Base-by-base conservation (phyloP, 37 sponge, comb jelly and placozoan genomes). In the Aphrocallistes beatrix region DNA sequence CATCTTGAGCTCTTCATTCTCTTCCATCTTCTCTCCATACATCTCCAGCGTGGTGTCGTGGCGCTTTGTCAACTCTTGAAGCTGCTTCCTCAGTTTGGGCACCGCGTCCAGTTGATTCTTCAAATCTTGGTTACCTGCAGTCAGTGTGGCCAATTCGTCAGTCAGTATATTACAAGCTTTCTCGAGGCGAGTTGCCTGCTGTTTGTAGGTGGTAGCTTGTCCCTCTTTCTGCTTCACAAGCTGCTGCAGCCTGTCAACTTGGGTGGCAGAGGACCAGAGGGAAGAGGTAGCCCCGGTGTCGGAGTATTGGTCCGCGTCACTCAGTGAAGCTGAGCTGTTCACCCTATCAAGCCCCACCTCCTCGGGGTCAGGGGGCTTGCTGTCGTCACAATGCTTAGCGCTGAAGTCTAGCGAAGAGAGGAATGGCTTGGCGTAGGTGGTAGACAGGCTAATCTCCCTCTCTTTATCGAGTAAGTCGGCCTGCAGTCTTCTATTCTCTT, bases 1-100 rank as follows among this genome's bases (percentile, higher is more conserved):
- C 38, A 99, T 75, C 81, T 83, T 94, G 25, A 99, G 89, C 84
- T 99, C 99, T 38, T 99, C 91, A 16, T 90, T 92, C 83, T 94
- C 91, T 50, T 99, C 99, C 28, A 90, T 92, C 84, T 93, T 99
- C 89, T 99, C 99, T 23, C 99, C 99, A 84, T 93, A 99, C 99
- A 99, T 99, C 60, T 93, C 94, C 8, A 99, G 91, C 51, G 95
- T 50, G 3, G 99, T 87, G 25, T 95, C 92, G 39, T 99, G 86
- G 3, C 95, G 93, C 51, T 88, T 88, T 34, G 87, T 51, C 51
- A 99, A 45, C 81, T 95, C 93, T 93, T 93, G 85, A 30, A 88
- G 37, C 81, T 60, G 86, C n/a, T 60, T 60, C 75, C 34, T 60
- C 34, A 60, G 34, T 60, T 19, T 13, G 6, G 75, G 75, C 34